phyloP scores from a whole-genome alignment of 2,888 invertebrate species.

The Acleris cristana region DNA sequence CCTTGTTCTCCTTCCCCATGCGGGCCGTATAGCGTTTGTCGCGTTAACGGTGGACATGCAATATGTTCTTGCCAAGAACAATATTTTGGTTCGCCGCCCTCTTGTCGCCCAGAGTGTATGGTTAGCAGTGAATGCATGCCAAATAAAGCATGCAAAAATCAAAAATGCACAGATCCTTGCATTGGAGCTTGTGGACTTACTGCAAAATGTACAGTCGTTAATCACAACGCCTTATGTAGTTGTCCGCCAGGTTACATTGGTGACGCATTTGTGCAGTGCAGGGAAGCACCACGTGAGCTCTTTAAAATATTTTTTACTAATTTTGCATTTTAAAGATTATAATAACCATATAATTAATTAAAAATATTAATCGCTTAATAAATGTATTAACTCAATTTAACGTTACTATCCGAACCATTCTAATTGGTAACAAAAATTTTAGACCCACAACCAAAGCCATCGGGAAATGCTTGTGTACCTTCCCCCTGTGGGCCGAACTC shows the following conservation, averaged over 20 bases:
- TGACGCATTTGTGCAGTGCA: constrained; percentile 91
- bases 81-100: constrained; percentile 91
- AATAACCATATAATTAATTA: not conserved
- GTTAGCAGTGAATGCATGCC: constrained; percentile 92
- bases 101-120: constrained; percentile 92
- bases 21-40: constrained; percentile 91
- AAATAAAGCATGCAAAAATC: constrained; percentile 90
- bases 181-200: constrained; percentile 92
- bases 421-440: constrained; percentile 48
- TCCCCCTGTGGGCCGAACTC: constrained; percentile 94
- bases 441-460: constrained; percentile 82
- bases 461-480: constrained; percentile 90
- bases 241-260: constrained; percentile 90
- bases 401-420: not conserved
- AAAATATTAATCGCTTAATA: too few species aligned
- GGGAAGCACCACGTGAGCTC: constrained; percentile 87
- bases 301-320: constrained; percentile 20
- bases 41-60: constrained; percentile 88
- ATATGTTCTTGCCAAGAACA: constrained; percentile 91
- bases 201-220: constrained; percentile 92
- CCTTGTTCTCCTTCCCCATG: constrained; percentile 88
- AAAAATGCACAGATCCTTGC: constrained; percentile 92
- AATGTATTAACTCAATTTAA: not conserved
- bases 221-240: constrained; percentile 93
- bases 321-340: not conserved